Evolutionary conservation across 2,888 invertebrate species (phyloP).

Genomic region (Mesorhabditis belari): DNA sequence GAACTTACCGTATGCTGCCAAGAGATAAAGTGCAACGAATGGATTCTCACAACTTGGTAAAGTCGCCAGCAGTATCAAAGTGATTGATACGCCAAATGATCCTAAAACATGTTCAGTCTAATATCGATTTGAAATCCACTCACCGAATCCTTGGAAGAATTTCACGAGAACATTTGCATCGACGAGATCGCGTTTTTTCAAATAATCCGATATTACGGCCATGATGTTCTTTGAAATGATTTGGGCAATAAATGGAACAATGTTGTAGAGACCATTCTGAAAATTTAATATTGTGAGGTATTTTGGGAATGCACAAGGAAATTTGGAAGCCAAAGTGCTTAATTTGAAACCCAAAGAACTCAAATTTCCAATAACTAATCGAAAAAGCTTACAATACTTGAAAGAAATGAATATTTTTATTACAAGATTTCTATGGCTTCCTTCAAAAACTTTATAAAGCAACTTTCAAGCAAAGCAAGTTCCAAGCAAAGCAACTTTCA

Average conservation of each 20-base stretch:
- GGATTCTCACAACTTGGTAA: background rate
- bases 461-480: too few relatives aligned
- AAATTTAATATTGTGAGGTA: background rate
- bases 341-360: background rate
- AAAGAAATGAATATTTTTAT: too few relatives aligned
- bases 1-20: background rate
- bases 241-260: background rate
- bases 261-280: constrained; percentile 1
- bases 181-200: background rate
- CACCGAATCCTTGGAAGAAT: background rate
- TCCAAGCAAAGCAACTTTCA: too few relatives aligned
- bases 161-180: background rate
- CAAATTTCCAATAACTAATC: background rate
- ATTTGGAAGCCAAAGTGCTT: background rate
- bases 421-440: too few relatives aligned
- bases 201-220: background rate
- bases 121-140: background rate
- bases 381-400: too few relatives aligned
- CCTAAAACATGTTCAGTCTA: too few relatives aligned
- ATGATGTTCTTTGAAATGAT: background rate
- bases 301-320: too few relatives aligned
- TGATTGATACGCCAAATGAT: background rate
- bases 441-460: too few relatives aligned
- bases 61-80: background rate
- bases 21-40: background rate